These are phyloP conservation scores for Porites cylindrica DNA, from an alignment of 92 coral and sea anemone genomes.

Conservation along the genomic window DNA sequence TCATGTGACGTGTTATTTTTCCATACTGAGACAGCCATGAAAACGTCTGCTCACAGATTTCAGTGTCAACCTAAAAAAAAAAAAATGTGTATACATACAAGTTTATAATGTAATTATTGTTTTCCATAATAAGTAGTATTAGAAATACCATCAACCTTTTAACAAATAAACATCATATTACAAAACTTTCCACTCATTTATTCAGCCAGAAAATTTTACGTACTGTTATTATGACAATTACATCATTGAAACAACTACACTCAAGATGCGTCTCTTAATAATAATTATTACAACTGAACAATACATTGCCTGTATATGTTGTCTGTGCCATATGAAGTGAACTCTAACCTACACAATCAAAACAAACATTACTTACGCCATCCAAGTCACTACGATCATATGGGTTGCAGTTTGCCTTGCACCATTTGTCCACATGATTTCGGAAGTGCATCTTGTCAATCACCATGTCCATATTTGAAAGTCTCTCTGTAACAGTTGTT, in stretches of 20 bases:
- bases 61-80: not conserved
- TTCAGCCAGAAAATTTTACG: no score
- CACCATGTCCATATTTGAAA: constrained; percentile 9
- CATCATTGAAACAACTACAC: no score
- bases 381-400: constrained; percentile 1
- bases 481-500: constrained; percentile 10
- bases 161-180: not conserved
- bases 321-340: not conserved
- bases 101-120: not conserved
- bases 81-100: constrained; percentile 26
- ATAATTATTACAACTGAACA: not conserved
- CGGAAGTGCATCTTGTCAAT: constrained; percentile 35
- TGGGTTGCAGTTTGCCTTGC: constrained; percentile 53
- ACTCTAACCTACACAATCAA: not conserved
- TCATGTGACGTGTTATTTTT: constrained; percentile 42
- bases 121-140: not conserved
- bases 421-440: constrained; percentile 53
- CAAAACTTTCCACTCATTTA: no score
- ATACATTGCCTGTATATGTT: not conserved
- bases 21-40: constrained; percentile 47
- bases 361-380: constrained; percentile 1
- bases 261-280: no score
- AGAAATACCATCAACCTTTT: not conserved
- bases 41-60: constrained; percentile 46
- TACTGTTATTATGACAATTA: no score